These are phyloP conservation scores for Furcifer pardalis DNA, from an alignment of 2,797 vertebrate genomes.

Conservation along the genomic window DNA sequence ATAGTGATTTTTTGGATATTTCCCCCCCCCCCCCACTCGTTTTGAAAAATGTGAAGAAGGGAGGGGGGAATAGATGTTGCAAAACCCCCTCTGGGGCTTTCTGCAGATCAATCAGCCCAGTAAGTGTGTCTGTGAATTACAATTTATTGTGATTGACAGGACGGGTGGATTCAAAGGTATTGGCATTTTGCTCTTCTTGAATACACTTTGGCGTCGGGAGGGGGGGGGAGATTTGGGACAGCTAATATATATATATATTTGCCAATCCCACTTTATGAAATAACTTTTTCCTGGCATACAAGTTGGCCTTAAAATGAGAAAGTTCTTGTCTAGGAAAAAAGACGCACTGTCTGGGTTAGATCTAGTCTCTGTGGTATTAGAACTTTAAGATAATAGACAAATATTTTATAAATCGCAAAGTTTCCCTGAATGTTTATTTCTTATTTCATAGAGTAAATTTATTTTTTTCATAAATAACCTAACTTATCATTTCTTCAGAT, in stretches of 20 bases:
- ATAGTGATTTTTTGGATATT: neutral
- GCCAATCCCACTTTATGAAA: neutral
- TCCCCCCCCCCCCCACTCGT: neutral
- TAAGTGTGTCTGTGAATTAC: constrained; percentile 35
- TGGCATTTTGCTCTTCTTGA: constrained; percentile 9
- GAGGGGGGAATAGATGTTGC: neutral
- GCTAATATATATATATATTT: neutral
- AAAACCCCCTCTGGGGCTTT: constrained; percentile 22
- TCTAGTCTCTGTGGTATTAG: neutral
- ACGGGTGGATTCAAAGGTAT: constrained; percentile 12
- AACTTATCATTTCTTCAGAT: neutral
- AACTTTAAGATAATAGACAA: neutral
- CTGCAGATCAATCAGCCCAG: constrained; percentile 27
- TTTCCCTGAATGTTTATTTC: neutral
- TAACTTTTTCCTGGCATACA: constrained; percentile 23
- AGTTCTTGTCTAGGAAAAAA: constrained; percentile 11
- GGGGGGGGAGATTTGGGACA: neutral
- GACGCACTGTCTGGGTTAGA: neutral
- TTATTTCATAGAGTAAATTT: neutral
- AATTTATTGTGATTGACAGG: constrained; percentile 38
- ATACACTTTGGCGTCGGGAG: neutral
- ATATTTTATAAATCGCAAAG: constrained; percentile 9
- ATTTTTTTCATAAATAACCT: neutral
- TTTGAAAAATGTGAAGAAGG: constrained; percentile 8
- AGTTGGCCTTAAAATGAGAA: constrained; percentile 9